Evolutionary conservation across 2,888 invertebrate species (phyloP), one percentile per base, ranked within the genome.

Genomic region (Lepas anatifera): DNA sequence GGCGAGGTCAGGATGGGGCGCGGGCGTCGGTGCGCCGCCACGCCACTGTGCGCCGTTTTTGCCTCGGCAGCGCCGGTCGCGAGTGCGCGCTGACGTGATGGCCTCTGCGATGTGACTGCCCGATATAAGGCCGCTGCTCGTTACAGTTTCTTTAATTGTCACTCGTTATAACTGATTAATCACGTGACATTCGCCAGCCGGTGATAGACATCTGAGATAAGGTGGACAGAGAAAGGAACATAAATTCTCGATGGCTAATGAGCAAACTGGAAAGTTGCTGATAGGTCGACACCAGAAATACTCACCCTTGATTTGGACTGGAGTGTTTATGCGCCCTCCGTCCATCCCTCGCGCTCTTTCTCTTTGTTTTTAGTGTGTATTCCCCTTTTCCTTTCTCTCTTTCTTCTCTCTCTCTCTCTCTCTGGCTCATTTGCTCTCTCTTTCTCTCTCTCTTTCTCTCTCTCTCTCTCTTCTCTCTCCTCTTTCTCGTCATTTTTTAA

Each of bases 81-180:
- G 10, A 10, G 41, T 10, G 11, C 11, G 41, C 41, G 41, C 41
- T 10, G 16, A 10, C 41, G 41, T 13, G 4, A 16, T 16, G 41
- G 41, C 41, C 41, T 10, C 2, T 16, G 16, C 41, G 41, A 50
- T 27, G 27, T 27, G 27, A 50, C 27, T 10, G 22, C 32, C 35
- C 8, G 16, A 35, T 58, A 35, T 58, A n/a, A n/a, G n/a, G n/a
- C n/a, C 58, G 35, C 58, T 35, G 35, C 32, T 58, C 58, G 35
- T 58, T 58, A 58, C 7, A 35, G 32, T 32, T 58, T 58, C 58
- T 58, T 35, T 58, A 58, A 35, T 58, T 58, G 35, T 58, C 32
- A 58, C 58, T 58, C 58, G 58, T 58, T 58, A 58, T 58, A 58
- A 35, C 58, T 58, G 58, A 58, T 58, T 58, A 58, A 58, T 58